Evolutionary conservation across 2,113 vertebrate genomes (phyloP).

Genomic region (Rhabdomys dilectus): DNA sequence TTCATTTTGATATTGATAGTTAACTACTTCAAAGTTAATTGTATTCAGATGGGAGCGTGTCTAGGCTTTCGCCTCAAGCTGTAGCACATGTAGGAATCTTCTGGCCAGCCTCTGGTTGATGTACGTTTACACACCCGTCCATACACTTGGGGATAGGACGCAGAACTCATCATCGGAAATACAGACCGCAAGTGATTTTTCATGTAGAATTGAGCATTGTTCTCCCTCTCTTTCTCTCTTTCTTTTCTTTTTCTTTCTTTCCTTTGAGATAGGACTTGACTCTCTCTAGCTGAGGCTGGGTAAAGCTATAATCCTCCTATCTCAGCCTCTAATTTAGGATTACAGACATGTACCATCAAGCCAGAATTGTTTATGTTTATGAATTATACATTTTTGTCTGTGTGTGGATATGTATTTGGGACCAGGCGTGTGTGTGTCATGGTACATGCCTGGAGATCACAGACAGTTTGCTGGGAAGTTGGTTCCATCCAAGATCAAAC

Average conservation of each 20-base stretch:
- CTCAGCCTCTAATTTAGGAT: not conserved
- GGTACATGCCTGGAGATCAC: not conserved
- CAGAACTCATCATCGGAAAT: not conserved
- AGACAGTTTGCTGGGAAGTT: not conserved
- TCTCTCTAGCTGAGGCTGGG: not conserved
- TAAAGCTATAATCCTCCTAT: not conserved
- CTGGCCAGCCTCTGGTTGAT: not conserved
- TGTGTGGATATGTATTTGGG: not conserved
- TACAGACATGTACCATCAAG: not conserved
- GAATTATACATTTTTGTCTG: not conserved
- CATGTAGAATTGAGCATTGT: not conserved
- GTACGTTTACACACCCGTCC: not conserved
- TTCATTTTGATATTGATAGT: conserved; percentile 48
- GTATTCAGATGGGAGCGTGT: not conserved
- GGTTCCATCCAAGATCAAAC: not conserved
- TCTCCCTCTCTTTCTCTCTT: too few relatives aligned
- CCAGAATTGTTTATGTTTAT: not conserved
- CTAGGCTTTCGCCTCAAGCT: not conserved
- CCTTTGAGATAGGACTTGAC: not conserved
- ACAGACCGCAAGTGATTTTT: not conserved
- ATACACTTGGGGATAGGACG: not conserved
- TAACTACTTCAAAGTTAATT: conserved; percentile 53
- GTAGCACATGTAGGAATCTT: not conserved
- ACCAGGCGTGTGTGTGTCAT: not conserved
- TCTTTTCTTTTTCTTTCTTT: not conserved